A percentile compares a stretch with the other conserved stretches of the same genome.
Evolutionary conservation across 2,888 invertebrate genomes (phyloP).

Genomic region (Litoditis marina): DNA sequence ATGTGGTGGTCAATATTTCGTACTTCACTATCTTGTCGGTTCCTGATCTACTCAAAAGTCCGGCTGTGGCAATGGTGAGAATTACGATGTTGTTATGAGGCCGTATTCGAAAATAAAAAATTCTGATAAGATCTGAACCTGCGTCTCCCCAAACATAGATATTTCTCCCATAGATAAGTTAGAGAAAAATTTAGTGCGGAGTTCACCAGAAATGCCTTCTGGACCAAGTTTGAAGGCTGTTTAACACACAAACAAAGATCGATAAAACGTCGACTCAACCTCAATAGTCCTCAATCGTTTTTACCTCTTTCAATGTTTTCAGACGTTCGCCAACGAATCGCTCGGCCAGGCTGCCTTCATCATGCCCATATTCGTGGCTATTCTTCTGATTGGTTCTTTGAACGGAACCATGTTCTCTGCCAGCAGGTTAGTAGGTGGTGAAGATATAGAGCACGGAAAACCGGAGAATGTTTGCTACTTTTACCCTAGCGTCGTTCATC

Average conservation of each 20-base stretch:
- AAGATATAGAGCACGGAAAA: too few species aligned
- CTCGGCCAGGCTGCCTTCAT: slow-evolving; percentile 46
- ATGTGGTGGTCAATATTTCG: slow-evolving; percentile 52
- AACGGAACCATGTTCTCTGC: slow-evolving; percentile 58
- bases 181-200: too few species aligned
- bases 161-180: too few species aligned
- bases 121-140: too few species aligned
- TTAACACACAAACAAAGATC: too few species aligned
- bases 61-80: slow-evolving; percentile 53
- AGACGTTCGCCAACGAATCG: slow-evolving; percentile 49
- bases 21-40: slow-evolving; percentile 52
- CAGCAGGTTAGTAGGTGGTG: slow-evolving; percentile 31
- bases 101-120: too few species aligned
- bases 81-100: background rate
- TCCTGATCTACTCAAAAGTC: slow-evolving; percentile 32
- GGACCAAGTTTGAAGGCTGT: too few species aligned
- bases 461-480: too few species aligned
- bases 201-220: too few species aligned
- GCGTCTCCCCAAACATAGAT: too few species aligned
- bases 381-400: slow-evolving; percentile 56
- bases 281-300: background rate
- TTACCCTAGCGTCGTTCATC: too few species aligned
- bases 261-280: background rate
- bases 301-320: slow-evolving; percentile 3
- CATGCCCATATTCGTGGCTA: slow-evolving; percentile 56